phyloP scores from a whole-genome alignment of 2,797 vertebrate species.

The Scyliorhinus canicula region DNA sequence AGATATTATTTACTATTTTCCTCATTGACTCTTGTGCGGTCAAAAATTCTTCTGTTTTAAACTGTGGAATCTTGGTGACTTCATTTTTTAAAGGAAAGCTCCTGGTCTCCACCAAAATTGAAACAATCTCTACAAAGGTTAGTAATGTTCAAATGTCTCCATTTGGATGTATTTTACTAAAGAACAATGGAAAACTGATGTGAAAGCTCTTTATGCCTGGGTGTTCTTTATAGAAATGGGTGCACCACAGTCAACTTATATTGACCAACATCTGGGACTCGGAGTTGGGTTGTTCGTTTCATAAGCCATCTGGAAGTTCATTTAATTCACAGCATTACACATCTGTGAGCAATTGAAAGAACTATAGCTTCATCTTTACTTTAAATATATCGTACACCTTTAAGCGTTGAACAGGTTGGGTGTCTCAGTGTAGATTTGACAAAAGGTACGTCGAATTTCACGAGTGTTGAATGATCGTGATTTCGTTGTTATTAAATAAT shows the following conservation, averaged over 20 bases:
- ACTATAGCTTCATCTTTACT: neutral
- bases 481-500: neutral
- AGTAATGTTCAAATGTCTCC: neutral
- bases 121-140: neutral
- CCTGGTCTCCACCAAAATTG: too few relatives aligned
- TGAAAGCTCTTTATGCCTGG: neutral
- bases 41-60: too few relatives aligned
- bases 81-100: too few relatives aligned
- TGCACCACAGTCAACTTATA: neutral
- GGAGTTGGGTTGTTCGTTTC: neutral
- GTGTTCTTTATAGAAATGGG: neutral
- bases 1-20: too few relatives aligned
- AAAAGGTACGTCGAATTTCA: neutral
- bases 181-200: neutral
- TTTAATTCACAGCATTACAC: neutral
- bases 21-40: too few relatives aligned
- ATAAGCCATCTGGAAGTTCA: neutral
- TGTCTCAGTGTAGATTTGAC: neutral
- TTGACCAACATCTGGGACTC: slow-evolving; percentile 17
- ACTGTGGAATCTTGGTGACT: too few relatives aligned
- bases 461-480: neutral
- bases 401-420: neutral
- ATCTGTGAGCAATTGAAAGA: slow-evolving; percentile 33
- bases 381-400: neutral
- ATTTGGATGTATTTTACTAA: neutral